These are phyloP conservation scores for Apodemus speciosus DNA, from an alignment of 2,113 vertebrate genomes.

Conservation along the genomic window DNA sequence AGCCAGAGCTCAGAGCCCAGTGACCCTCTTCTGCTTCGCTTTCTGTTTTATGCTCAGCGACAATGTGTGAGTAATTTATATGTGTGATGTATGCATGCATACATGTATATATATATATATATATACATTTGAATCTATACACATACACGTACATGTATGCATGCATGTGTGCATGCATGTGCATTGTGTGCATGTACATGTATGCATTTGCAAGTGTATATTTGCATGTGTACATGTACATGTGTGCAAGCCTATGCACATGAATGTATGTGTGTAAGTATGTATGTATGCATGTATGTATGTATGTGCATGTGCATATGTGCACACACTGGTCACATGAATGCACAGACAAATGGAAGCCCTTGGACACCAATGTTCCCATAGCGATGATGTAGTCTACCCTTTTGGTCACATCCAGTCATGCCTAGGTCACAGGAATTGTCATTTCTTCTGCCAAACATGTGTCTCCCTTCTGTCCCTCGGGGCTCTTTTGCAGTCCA, in stretches of 20 bases:
- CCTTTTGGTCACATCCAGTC: neutral
- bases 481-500: neutral
- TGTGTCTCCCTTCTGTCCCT: neutral
- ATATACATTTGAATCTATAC: neutral
- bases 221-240: neutral
- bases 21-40: neutral
- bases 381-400: neutral
- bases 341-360: neutral
- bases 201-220: too few species aligned
- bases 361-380: neutral
- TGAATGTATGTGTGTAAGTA: rapidly evolving
- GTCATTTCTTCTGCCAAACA: neutral
- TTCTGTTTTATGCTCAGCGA: neutral
- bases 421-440: neutral
- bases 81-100: neutral
- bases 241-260: too few species aligned
- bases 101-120: neutral
- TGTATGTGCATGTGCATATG: too few species aligned
- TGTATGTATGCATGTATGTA: neutral
- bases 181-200: neutral
- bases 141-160: too few species aligned
- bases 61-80: too few species aligned
- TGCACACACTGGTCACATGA: neutral
- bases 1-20: neutral
- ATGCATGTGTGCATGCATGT: too few species aligned